Percentiles rank a stretch among this genome's conserved stretches.
phyloP scores from a whole-genome alignment of 1,140 invertebrate genomes.

The Lucilia sericata region DNA sequence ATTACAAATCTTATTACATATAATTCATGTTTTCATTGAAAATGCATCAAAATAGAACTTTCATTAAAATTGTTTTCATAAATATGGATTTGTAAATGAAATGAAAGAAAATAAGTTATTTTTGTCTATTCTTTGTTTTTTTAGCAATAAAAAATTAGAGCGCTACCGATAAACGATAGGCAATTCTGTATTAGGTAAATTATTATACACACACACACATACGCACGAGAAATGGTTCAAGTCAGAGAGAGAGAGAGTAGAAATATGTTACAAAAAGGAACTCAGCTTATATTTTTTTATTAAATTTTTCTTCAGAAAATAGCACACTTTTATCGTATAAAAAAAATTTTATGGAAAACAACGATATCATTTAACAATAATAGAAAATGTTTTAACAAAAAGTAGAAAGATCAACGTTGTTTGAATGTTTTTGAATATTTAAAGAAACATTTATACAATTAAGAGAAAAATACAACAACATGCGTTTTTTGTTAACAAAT shows the following conservation, averaged over 20 bases:
- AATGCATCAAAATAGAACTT: conserved; percentile 46
- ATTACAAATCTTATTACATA: not conserved
- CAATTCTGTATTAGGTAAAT: conserved; percentile 57
- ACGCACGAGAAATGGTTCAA: not conserved
- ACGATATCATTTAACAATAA: not conserved
- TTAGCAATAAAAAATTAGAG: conserved; percentile 34
- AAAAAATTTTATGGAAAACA: not conserved
- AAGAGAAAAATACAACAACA: not conserved
- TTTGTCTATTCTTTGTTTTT: not conserved
- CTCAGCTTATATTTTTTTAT: not conserved
- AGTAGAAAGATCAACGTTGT: not conserved
- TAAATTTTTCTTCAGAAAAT: not conserved
- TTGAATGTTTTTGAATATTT: not conserved
- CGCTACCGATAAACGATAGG: conserved; percentile 52
- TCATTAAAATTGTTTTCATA: conserved; percentile 12
- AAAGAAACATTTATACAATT: conserved; percentile 2
- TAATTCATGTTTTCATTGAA: conserved; percentile 28
- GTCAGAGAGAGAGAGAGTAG: not conserved
- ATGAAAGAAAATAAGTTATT: conserved; percentile 34
- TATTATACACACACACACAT: conserved; percentile 36
- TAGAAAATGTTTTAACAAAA: not conserved
- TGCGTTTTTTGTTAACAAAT: not conserved
- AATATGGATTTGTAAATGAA: conserved; percentile 12
- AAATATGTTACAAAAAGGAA: conserved; percentile 4
- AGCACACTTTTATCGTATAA: not conserved